Conservation (phyloP, 2,113 vertebrate species). For the Ahaetulla prasina region DNA sequence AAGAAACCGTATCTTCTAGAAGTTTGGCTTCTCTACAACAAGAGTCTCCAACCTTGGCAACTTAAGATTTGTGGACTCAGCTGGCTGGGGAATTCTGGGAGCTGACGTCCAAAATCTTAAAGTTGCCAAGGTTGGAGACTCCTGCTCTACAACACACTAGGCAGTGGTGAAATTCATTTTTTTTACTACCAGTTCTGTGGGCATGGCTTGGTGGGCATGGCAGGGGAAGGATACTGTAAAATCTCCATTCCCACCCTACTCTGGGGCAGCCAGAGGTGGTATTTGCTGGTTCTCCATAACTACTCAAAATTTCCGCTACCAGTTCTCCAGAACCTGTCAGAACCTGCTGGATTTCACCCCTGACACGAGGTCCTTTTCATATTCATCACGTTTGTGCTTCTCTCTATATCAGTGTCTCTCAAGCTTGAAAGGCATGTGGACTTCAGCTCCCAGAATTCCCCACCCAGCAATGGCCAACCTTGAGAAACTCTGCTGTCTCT, state of each 20-base stretch:
- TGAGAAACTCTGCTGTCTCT: neutral
- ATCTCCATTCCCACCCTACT: too few species aligned
- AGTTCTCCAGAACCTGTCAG: too few species aligned
- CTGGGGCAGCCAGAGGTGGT: too few species aligned
- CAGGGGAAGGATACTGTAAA: too few species aligned
- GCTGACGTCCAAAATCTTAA: neutral
- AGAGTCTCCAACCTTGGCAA: neutral
- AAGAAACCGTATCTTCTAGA: neutral
- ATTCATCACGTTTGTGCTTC: neutral
- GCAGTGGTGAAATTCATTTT: neutral
- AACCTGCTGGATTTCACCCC: too few species aligned
- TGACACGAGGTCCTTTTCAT: neutral
- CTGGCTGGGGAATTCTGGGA: neutral
- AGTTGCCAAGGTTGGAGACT: neutral
- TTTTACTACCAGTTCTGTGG: too few species aligned
- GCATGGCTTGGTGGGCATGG: too few species aligned
- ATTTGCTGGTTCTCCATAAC: too few species aligned
- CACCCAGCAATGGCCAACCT: neutral
- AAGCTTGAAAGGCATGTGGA: neutral
- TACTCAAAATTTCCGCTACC: too few species aligned
- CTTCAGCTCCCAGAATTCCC: neutral
- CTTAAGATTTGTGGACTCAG: neutral
- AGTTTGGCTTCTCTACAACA: neutral
- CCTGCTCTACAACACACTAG: neutral
- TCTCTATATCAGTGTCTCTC: neutral